These are phyloP conservation scores for Pitta sordida DNA, from an alignment of 2,113 vertebrate genomes.

Conservation along the genomic window DNA sequence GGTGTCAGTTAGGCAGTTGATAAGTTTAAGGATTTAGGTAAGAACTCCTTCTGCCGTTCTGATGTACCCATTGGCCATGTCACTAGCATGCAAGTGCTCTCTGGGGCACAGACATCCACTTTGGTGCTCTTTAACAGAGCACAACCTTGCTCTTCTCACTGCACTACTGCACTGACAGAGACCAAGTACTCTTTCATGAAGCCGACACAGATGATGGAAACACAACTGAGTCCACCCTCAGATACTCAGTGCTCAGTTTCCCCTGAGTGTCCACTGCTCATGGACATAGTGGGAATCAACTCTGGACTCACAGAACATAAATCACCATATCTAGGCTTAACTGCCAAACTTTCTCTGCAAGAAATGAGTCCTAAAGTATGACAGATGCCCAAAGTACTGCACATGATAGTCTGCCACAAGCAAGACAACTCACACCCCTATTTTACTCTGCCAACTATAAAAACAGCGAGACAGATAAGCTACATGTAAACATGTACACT, in stretches of 20 bases:
- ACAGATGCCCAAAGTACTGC: background rate
- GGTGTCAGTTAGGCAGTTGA: background rate
- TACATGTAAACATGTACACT: background rate
- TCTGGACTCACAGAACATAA: background rate
- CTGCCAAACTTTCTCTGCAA: background rate
- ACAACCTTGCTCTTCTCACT: background rate
- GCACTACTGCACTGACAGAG: background rate
- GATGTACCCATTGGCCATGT: background rate
- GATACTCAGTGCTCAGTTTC: rapidly evolving
- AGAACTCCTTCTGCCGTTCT: background rate
- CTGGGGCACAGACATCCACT: background rate
- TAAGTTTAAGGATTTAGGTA: background rate
- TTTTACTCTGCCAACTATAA: background rate
- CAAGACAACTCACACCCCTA: background rate
- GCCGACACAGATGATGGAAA: background rate
- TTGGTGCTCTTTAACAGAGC: background rate
- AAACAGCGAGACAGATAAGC: background rate
- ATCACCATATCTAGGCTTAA: background rate
- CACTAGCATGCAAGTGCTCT: rapidly evolving
- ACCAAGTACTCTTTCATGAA: rapidly evolving
- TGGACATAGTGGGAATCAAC: rapidly evolving
- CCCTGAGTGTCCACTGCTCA: rapidly evolving
- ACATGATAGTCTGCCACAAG: background rate
- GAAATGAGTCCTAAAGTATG: background rate
- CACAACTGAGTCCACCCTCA: background rate